phyloP scores from a whole-genome alignment of 2,797 vertebrate species.

The Decapterus maruadsi region DNA sequence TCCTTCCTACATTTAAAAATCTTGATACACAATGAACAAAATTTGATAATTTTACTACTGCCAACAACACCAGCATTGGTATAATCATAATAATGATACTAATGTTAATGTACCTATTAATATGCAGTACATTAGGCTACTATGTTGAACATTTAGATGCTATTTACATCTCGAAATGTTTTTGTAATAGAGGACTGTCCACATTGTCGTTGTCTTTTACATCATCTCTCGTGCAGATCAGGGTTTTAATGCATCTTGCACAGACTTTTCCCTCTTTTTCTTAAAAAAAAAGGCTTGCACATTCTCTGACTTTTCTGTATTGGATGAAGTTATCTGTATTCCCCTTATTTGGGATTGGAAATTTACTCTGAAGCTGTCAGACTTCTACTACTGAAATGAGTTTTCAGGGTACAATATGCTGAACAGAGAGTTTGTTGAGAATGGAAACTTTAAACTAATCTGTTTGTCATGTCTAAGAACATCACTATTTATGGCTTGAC shows the following conservation, averaged over 20 bases:
- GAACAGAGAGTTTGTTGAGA: slow-evolving; percentile 40
- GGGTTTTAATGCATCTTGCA: too few species aligned
- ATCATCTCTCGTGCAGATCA: too few species aligned
- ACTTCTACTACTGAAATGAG: slow-evolving; percentile 46
- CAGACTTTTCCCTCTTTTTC: not conserved
- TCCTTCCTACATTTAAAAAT: not conserved
- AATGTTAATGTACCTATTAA: too few species aligned
- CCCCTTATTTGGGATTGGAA: not conserved
- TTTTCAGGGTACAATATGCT: slow-evolving; percentile 22
- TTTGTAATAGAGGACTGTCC: too few species aligned
- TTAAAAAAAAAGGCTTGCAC: not conserved
- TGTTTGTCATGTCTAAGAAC: slow-evolving; percentile 21
- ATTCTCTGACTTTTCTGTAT: not conserved
- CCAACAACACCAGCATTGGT: too few species aligned
- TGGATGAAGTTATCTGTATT: not conserved
- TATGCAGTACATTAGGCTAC: too few species aligned
- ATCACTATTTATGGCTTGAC: not conserved
- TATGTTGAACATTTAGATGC: too few species aligned
- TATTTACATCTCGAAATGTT: too few species aligned
- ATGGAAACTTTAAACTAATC: slow-evolving; percentile 53
- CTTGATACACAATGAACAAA: too few species aligned
- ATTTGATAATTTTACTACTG: too few species aligned
- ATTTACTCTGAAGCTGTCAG: slow-evolving; percentile 13
- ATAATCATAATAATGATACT: too few species aligned
- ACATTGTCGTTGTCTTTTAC: too few species aligned